phyloP scores from a whole-genome alignment of 2,113 vertebrate species.

The Pionites leucogaster region DNA sequence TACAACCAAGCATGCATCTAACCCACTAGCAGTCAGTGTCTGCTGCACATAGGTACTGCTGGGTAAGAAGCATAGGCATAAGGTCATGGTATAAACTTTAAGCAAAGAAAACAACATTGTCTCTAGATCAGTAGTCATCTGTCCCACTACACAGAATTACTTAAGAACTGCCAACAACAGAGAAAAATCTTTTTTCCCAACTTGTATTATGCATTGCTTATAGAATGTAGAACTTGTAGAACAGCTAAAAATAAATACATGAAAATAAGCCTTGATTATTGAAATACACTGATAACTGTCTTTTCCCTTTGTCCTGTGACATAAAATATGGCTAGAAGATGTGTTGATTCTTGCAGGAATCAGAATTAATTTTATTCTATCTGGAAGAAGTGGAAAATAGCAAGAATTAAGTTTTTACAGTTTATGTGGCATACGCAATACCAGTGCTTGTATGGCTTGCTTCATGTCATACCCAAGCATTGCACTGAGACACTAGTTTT shows the following conservation, averaged over 20 bases:
- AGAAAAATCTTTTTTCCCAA: not conserved
- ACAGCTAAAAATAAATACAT: not conserved
- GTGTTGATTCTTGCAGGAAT: conserved; percentile 8
- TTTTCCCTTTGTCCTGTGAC: not conserved
- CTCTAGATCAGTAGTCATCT: not conserved
- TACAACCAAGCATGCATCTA: not conserved
- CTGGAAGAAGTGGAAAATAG: not conserved
- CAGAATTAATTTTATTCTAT: not conserved
- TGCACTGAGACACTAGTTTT: not conserved
- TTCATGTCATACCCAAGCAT: not conserved
- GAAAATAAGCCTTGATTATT: conserved; percentile 1
- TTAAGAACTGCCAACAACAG: not conserved
- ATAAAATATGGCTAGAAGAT: not conserved
- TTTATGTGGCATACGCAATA: not conserved
- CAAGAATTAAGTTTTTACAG: not conserved
- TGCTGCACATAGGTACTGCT: not conserved
- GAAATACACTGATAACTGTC: not conserved
- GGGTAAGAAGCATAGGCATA: not conserved
- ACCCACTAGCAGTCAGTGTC: not conserved
- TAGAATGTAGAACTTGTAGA: not conserved
- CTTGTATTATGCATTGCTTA: not conserved
- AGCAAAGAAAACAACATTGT: not conserved
- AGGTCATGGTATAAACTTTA: not conserved
- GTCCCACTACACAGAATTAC: not conserved
- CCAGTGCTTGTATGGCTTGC: not conserved